Evolutionary conservation across 2,797 vertebrate genomes (phyloP).

Genomic region (Cottoperca gobio): DNA sequence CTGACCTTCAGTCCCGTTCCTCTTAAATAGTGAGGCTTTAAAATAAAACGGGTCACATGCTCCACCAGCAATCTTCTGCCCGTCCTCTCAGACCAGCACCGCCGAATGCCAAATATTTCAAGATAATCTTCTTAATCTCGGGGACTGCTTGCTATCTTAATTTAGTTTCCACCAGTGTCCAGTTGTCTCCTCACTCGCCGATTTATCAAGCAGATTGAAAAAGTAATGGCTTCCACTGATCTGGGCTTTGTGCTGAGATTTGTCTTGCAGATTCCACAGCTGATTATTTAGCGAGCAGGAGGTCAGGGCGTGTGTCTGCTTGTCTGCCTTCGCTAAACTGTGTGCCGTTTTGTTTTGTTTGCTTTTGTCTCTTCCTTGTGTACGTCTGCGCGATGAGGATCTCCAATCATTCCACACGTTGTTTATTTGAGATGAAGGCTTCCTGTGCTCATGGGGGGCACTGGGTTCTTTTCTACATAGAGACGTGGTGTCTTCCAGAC

Average conservation of each 20-base stretch:
- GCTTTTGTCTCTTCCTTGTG: constrained; percentile 64
- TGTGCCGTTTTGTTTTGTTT: constrained; percentile 67
- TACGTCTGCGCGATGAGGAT: constrained; percentile 52
- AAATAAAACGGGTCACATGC: background rate
- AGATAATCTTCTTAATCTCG: constrained; percentile 60
- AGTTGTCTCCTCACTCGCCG: constrained; percentile 17
- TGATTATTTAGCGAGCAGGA: constrained; percentile 60
- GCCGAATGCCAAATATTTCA: constrained; percentile 31
- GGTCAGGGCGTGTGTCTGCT: constrained; percentile 66
- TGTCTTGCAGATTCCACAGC: constrained; percentile 70
- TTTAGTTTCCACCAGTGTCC: constrained; percentile 50
- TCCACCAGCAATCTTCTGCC: background rate
- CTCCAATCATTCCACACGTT: constrained; percentile 70
- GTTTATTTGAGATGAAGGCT: constrained; percentile 72
- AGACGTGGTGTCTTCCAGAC: constrained; percentile 6
- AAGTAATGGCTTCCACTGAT: constrained; percentile 45
- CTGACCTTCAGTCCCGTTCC: background rate
- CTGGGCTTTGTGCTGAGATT: constrained; percentile 47
- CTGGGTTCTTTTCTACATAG: constrained; percentile 13
- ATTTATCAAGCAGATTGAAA: constrained; percentile 51
- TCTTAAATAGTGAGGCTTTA: background rate
- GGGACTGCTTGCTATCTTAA: constrained; percentile 48
- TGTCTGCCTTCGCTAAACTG: constrained; percentile 59
- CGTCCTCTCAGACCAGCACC: background rate
- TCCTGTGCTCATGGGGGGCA: constrained; percentile 51